These are phyloP conservation scores for Dendronephthya gigantea DNA, from an alignment of 64 coral and sea anemone genomes.

Conservation along the genomic window DNA sequence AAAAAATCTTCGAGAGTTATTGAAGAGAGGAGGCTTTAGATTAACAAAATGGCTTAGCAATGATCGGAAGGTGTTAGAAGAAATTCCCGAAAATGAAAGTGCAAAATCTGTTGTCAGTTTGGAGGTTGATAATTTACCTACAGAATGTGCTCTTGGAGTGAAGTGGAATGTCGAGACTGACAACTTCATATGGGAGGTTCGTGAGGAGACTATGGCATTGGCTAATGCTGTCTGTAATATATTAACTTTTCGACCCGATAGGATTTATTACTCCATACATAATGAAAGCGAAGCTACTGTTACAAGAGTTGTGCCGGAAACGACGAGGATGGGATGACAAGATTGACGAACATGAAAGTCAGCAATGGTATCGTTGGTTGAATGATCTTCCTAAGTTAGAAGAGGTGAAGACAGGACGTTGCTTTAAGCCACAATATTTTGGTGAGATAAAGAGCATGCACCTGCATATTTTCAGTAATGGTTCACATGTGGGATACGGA, in stretches of 20 bases:
- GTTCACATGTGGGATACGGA: background rate
- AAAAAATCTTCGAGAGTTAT: background rate
- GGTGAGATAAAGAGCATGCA: background rate
- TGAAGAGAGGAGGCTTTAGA: no score
- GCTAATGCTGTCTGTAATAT: background rate
- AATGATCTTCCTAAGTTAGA: background rate
- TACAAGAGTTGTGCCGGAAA: background rate
- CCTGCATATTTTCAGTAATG: background rate
- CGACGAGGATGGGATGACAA: background rate
- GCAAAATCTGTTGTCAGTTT: background rate
- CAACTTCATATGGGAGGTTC: background rate
- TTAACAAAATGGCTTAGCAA: constrained; percentile 6
- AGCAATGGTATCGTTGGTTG: background rate
- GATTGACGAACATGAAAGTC: background rate
- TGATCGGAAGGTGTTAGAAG: background rate
- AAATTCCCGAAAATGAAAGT: background rate
- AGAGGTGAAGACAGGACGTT: background rate
- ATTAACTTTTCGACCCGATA: background rate
- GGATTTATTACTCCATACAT: background rate
- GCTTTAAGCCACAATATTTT: background rate
- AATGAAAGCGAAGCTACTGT: background rate
- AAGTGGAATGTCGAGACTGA: background rate
- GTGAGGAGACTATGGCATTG: background rate
- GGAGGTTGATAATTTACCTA: background rate
- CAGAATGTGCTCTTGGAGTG: background rate